These are phyloP conservation scores for Eutrigla gurnardus DNA, from an alignment of 2,797 vertebrate genomes.

Conservation along the genomic window DNA sequence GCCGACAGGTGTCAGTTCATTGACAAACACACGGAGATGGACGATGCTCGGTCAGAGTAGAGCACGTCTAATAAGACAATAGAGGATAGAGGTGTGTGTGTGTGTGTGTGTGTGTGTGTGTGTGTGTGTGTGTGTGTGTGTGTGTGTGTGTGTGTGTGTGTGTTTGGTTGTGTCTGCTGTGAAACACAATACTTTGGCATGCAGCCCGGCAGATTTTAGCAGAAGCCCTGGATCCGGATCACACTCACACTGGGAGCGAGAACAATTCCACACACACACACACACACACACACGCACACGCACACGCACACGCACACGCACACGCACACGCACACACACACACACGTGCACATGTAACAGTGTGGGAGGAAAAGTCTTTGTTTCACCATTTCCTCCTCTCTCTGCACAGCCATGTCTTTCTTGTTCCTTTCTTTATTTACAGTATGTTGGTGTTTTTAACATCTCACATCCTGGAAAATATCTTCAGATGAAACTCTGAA, in stretches of 20 bases:
- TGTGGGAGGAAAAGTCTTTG: constrained; percentile 54
- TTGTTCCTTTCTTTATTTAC: background rate
- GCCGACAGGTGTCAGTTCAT: background rate
- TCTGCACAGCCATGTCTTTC: background rate
- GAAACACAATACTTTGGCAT: constrained; percentile 68
- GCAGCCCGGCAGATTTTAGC: constrained; percentile 58
- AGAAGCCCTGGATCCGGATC: constrained; percentile 59
- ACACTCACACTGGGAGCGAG: constrained; percentile 56
- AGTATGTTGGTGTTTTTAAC: background rate
- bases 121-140: constrained; percentile 27
- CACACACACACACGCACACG: constrained; percentile 53
- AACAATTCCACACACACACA: constrained; percentile 41
- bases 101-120: constrained; percentile 20
- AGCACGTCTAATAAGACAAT: constrained; percentile 32
- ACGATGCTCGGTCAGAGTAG: constrained; percentile 18
- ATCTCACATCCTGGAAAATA: background rate
- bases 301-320: constrained; percentile 31
- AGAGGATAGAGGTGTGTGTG: constrained; percentile 30
- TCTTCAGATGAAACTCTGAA: background rate
- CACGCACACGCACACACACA: constrained; percentile 19
- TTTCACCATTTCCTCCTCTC: constrained; percentile 5
- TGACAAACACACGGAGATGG: background rate
- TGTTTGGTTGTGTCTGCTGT: constrained; percentile 42
- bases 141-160: constrained; percentile 14
- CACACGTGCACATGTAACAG: constrained; percentile 25